These are phyloP conservation scores for Ptilorrhoa leucosticta DNA, from an alignment of 2,113 vertebrate species.

Conservation along the genomic window DNA sequence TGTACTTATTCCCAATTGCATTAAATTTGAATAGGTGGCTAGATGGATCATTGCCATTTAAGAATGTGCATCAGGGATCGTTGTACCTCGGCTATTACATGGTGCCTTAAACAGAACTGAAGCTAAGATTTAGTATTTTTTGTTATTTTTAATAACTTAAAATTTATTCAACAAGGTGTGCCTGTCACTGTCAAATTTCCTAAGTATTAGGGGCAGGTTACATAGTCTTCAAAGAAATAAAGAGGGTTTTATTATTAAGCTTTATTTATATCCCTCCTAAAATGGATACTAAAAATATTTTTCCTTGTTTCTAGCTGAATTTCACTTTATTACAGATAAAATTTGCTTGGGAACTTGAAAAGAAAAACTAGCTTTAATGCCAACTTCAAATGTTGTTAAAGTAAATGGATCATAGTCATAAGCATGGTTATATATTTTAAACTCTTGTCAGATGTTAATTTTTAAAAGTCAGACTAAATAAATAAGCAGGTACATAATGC, in stretches of 20 bases:
- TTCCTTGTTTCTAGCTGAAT: conserved; percentile 70
- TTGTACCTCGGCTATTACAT: conserved; percentile 82
- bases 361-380: conserved; percentile 71
- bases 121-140: conserved; percentile 74
- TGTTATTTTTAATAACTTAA: conserved; percentile 68
- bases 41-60: conserved; percentile 76
- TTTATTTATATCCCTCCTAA: conserved; percentile 54
- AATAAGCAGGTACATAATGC: conserved; percentile 62
- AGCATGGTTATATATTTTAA: conserved; percentile 53
- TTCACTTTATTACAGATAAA: conserved; percentile 73
- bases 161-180: conserved; percentile 70
- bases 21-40: conserved; percentile 74
- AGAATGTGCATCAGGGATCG: conserved; percentile 83
- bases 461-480: conserved; percentile 41
- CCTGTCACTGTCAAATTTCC: conserved; percentile 71
- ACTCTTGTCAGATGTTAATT: conserved; percentile 53
- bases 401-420: conserved; percentile 11
- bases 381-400: conserved; percentile 38
- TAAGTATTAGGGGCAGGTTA: conserved; percentile 60
- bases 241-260: background rate
- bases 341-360: conserved; percentile 65
- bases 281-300: conserved; percentile 60
- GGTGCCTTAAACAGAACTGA: conserved; percentile 83
- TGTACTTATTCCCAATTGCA: conserved; percentile 67
- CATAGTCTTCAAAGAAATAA: conserved; percentile 64